Conservation (phyloP, 2,797 vertebrate species). For the Nyctibius grandis region DNA sequence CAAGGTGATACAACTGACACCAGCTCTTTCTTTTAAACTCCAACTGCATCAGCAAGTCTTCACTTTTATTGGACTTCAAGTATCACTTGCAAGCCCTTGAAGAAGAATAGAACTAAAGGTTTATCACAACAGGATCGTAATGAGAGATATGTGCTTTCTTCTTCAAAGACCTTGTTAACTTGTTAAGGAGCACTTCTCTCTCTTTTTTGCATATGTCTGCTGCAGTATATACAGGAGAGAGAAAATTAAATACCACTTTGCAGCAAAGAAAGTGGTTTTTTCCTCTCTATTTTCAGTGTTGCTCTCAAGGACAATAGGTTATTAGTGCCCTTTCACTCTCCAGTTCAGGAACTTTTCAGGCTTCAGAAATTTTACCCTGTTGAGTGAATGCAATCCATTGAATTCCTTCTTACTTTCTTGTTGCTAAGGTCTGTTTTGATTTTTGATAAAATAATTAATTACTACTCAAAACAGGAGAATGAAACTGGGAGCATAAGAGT, state of each 20-base stretch:
- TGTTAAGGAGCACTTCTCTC: not conserved
- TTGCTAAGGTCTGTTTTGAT: not conserved
- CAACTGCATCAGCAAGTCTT: not conserved
- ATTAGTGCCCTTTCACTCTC: conserved; percentile 37
- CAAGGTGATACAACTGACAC: not conserved
- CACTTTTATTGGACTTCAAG: not conserved
- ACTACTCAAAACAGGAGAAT: not conserved
- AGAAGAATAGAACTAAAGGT: not conserved
- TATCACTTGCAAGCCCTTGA: not conserved
- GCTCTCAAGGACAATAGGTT: conserved; percentile 26
- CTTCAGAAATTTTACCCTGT: conserved; percentile 21
- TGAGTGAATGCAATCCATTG: not conserved
- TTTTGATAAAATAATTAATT: conserved; percentile 43
- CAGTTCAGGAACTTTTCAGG: not conserved
- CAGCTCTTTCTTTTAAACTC: not conserved
- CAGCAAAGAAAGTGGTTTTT: not conserved
- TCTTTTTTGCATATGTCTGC: not conserved
- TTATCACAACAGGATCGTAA: not conserved
- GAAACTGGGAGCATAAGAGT: not conserved
- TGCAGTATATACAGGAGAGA: not conserved
- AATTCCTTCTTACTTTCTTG: conserved; percentile 25
- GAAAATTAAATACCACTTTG: not conserved
- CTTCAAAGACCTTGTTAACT: not conserved
- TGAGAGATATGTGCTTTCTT: not conserved
- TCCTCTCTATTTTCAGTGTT: not conserved